Base-by-base conservation (phyloP, 2,113 vertebrate species). In the Motacilla alba region DNA sequence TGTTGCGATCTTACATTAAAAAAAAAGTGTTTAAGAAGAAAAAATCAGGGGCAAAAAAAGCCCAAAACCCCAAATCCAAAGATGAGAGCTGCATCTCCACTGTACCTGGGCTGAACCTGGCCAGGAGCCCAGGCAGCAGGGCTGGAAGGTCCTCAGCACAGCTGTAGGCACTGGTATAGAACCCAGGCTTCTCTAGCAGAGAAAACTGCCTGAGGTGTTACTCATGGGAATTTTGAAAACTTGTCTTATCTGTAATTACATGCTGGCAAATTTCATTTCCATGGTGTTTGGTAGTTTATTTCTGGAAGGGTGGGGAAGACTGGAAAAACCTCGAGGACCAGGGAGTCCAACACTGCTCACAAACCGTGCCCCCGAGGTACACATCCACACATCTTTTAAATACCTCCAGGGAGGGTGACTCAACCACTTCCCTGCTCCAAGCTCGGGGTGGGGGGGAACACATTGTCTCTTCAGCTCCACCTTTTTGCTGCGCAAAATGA, bases 171-270 rank as follows among this genome's bases (percentile, higher is more conserved):
- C 39, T 66, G n/a, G 30, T 83, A 15, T 59, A 93, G 95, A 97
- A 90, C 62, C 46, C 80, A 89, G 75, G 58, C 83, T 96, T 96
- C 82, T 97, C 66, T 85, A 93, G 73, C 43, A 94, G 87, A 86
- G 41, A 83, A 84, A 77, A 90, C 89, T 81, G 31, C 37, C 79
- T 93, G 63, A 8, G 15, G 69, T 79, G 26, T 74, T 94, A 75
- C 53, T 87, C 63, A 23, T 33, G 77, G 94, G 87, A 93, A 89
- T 95, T 94, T 15, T 52, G 58, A 97, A 94, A 90, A 91, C 91
- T 94, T 95, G 26, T 94, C 64, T 75, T 80, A 82, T 94, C 90
- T 97, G 81, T 96, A 96, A 95, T 97, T 96, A 97, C 92, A 91
- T 93, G 75, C 72, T 39, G 15, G 67, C 75, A 89, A 96, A 94